Conservation (phyloP, 2,888 invertebrate genomes). For the Pyrrhia umbra region DNA sequence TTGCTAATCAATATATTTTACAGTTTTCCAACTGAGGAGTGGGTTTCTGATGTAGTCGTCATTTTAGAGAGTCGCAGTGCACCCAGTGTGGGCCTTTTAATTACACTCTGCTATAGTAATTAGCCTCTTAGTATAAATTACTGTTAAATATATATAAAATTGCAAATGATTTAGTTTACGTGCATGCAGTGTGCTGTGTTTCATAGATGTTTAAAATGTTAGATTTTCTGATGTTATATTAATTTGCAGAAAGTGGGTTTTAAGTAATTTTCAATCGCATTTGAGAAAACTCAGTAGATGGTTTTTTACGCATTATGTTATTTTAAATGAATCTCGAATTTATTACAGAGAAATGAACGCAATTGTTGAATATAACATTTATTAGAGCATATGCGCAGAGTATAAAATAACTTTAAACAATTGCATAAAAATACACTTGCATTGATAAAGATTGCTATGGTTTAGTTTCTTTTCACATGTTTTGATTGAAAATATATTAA, state of each 20-base stretch:
- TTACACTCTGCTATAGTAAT: background rate
- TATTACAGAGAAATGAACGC: background rate
- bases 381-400: background rate
- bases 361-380: background rate
- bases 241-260: too few species aligned
- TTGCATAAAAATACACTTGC: background rate
- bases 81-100: background rate
- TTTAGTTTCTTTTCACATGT: background rate
- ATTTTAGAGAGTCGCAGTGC: background rate
- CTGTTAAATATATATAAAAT: too few species aligned
- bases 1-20: too few species aligned
- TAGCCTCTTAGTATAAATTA: background rate
- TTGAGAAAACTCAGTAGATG: too few species aligned
- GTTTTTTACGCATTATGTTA: too few species aligned
- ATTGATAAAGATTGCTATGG: background rate
- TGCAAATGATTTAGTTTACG: too few species aligned
- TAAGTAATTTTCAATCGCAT: too few species aligned
- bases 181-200: too few species aligned
- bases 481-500: background rate
- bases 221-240: too few species aligned
- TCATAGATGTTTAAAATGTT: too few species aligned
- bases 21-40: too few species aligned
- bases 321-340: background rate
- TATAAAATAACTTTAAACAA: background rate
- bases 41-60: background rate